Base-by-base conservation (phyloP, 2,797 vertebrate genomes). In the Girardinus metallicus region DNA sequence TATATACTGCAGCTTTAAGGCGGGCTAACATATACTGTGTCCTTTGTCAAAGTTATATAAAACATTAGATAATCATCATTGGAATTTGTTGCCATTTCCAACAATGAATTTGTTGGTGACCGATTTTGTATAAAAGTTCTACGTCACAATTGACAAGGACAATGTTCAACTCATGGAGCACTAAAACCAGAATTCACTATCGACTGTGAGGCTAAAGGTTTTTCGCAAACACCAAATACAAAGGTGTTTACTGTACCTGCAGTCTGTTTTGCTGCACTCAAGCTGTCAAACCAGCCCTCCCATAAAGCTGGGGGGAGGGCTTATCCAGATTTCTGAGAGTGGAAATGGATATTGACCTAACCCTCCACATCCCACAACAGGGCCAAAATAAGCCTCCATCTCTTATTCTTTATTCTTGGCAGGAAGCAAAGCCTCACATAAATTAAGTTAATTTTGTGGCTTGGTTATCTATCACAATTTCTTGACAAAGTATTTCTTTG, bases 371-470 rank as follows among this genome's bases (percentile, higher is more conserved):
- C 78, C 46, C 36, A 75, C 31, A 75, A 72, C 34, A 72, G 60
- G 70, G 60, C 43, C 34, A 80, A 64, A 73, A n/a, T 70, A 60
- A 80, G 18, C 66, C 75, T 68, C 18, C 66, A 44, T 81, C 41
- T 16, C 62, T 55, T 53, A n/a, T 46, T 64, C 29, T 34, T 76
- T 57, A 23, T 64, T 70, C 23, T 70, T n/a, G 39, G 26, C 68
- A 70, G 41, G 12, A 70, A n/a, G 41, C 23, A 70, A 70, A 26
- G 68, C 68, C 68, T n/a, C 41, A 44, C 41, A 43, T 70, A 70
- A 43, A 43, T 70, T 70, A 44, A 43, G 26, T 43, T 43, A 5
- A 12, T 13, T 13, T 43, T 70, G 9, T 51, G 7, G 39, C 36
- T 10, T 70, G 26, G 10, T 6, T 70, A 5, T 70, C 68, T 12